Evolutionary conservation across 2,888 invertebrate species (phyloP), one percentile per base, ranked within the genome.

Genomic region (Esperia sulphurella): DNA sequence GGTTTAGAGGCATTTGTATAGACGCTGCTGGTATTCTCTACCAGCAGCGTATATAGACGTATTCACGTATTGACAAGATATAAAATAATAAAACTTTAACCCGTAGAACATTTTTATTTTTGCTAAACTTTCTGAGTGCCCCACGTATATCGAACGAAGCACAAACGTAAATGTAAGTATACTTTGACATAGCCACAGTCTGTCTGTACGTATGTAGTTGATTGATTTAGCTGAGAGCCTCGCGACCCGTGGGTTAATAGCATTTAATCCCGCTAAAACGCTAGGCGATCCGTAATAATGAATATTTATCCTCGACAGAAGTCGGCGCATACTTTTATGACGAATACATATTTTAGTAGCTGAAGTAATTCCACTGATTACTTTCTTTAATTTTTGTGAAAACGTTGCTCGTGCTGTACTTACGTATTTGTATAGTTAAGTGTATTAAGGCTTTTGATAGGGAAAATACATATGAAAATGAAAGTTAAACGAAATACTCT

Each of bases 341-440:
- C 83, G 85, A 75, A 87, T 89, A 87, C 88, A 89, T 89, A 87
- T 88, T 89, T 88, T 84, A 88, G 87, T 87, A 86, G 86, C 83
- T 72, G 52, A 54, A 77, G 86, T 89, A 86, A 88, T 89, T 82
- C 64, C 78, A 79, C 83, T 89, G 88, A 89, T 89, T 86, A 82
- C 87, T 83, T 87, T 85, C 85, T 86, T 86, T 87, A 88, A 88
- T 88, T 85, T 82, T 81, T 83, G 73, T 79, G 76, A 78, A 82
- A 85, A 84, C 77, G 71, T 67, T 53, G 51, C 52, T 51, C 53
- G 56, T 57, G 10, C 31, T 31, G 10, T 31, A 31, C 57, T 33
- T 43, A 41, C 43, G 30, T 35, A 47, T 65, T 40, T 48, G 45
- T 43, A n/a, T 66, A 65, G 66, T 66, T 76, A 79, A 83, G 79